Percentiles rank a stretch among this genome's conserved stretches.
Evolutionary conservation across 2,797 vertebrate genomes (phyloP).

Genomic region (Sebastes cheni): DNA sequence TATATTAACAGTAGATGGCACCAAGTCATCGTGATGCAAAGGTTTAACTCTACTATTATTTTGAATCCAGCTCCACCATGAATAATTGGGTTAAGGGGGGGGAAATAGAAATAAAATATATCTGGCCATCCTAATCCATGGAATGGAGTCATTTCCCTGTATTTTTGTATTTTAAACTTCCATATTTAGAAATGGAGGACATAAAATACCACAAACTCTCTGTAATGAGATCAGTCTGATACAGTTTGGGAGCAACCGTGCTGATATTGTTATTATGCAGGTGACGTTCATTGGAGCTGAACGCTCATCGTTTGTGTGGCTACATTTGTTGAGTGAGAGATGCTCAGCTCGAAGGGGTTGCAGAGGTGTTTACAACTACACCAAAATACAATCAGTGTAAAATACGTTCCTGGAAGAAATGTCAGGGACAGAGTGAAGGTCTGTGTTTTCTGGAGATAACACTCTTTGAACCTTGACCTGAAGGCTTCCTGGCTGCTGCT

Average conservation of each 20-base stretch:
- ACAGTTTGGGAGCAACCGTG: slow-evolving; percentile 5
- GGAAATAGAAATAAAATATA: neutral
- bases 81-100: slow-evolving; percentile 38
- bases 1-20: slow-evolving; percentile 86
- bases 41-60: slow-evolving; percentile 41
- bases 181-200: neutral
- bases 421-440: slow-evolving; percentile 45
- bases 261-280: slow-evolving; percentile 28
- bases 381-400: slow-evolving; percentile 17
- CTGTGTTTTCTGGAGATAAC: slow-evolving; percentile 50
- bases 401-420: slow-evolving; percentile 56
- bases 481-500: slow-evolving; percentile 22
- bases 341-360: neutral
- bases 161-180: slow-evolving; percentile 18
- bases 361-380: slow-evolving; percentile 31
- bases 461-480: slow-evolving; percentile 57
- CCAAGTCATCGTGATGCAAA: slow-evolving; percentile 77
- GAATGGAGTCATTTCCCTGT: neutral
- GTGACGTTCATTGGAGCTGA: slow-evolving; percentile 41
- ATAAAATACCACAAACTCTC: neutral
- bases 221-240: neutral
- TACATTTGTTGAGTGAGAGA: slow-evolving; percentile 3
- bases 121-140: neutral
- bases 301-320: slow-evolving; percentile 19
- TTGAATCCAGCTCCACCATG: slow-evolving; percentile 27